Evolutionary conservation across 2,797 vertebrate species (phyloP).

Genomic region (Yasuhikotakia modesta): DNA sequence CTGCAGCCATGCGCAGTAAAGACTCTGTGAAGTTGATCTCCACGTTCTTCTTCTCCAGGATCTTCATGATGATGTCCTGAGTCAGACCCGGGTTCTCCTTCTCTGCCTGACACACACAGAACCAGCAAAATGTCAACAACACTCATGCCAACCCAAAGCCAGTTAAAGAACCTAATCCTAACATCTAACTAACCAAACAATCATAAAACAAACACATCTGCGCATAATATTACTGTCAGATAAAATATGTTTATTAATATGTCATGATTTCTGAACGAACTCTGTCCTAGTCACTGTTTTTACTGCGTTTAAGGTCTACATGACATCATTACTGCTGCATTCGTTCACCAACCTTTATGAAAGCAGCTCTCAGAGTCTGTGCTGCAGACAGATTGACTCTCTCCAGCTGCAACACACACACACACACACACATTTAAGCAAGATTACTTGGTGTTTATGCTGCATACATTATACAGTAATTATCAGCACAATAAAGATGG

Average conservation of each 20-base stretch:
- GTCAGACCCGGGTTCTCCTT: conserved; percentile 98
- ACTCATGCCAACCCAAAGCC: neutral
- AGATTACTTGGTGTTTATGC: conserved; percentile 16
- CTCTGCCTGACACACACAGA: no score
- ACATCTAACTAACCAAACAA: neutral
- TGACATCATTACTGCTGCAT: no score
- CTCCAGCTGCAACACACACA: conserved; percentile 83
- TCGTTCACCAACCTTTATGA: conserved; percentile 87
- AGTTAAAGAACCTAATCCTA: neutral
- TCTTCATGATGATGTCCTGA: conserved; percentile 99
- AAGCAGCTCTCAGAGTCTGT: conserved; percentile 97
- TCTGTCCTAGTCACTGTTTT: no score
- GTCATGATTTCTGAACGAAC: no score
- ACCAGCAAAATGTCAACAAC: neutral
- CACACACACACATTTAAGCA: neutral
- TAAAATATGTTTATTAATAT: neutral
- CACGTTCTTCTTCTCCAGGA: conserved; percentile 97
- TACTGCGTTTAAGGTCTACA: no score
- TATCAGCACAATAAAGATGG: neutral
- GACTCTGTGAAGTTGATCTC: conserved; percentile 98
- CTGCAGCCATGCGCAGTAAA: conserved; percentile 95
- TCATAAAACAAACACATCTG: neutral
- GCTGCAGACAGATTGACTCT: conserved; percentile 97
- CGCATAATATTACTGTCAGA: neutral
- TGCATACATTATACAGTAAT: conserved; percentile 5